Evolutionary conservation across 2,113 vertebrate genomes (phyloP).

Genomic region (Upupa epops): DNA sequence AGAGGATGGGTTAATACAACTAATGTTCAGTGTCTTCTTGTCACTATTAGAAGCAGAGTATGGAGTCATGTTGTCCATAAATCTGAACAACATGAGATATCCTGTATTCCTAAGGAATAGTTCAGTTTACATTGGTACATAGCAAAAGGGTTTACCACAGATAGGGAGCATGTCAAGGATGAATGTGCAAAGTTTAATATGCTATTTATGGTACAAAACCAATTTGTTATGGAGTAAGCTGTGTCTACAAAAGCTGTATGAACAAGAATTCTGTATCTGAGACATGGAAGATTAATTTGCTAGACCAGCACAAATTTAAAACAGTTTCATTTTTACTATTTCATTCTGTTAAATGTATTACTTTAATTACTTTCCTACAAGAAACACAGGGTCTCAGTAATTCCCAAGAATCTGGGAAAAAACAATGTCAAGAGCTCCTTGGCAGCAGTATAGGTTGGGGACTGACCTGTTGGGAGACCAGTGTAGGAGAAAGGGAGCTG

Average conservation of each 20-base stretch:
- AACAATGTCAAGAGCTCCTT: neutral
- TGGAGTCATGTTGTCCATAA: neutral
- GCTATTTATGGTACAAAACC: neutral
- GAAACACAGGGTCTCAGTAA: neutral
- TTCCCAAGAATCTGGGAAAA: neutral
- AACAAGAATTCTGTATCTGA: neutral
- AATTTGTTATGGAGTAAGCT: neutral
- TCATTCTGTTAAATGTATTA: neutral
- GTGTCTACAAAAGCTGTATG: accelerated
- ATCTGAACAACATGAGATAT: neutral
- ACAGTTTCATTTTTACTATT: neutral
- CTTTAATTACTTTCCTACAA: neutral
- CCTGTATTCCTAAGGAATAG: neutral
- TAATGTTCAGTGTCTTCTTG: neutral
- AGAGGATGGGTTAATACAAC: neutral
- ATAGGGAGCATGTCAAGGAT: neutral
- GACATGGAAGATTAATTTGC: neutral
- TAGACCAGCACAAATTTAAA: neutral
- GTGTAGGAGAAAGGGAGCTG: no score
- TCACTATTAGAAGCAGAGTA: neutral
- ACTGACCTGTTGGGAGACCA: no score
- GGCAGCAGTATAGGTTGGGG: no score
- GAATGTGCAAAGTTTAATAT: neutral
- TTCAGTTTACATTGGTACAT: neutral
- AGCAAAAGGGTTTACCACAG: neutral